Evolutionary conservation across 2,797 vertebrate genomes (phyloP), one percentile per base, ranked within the genome.

Genomic region (Coregonus sp.): DNA sequence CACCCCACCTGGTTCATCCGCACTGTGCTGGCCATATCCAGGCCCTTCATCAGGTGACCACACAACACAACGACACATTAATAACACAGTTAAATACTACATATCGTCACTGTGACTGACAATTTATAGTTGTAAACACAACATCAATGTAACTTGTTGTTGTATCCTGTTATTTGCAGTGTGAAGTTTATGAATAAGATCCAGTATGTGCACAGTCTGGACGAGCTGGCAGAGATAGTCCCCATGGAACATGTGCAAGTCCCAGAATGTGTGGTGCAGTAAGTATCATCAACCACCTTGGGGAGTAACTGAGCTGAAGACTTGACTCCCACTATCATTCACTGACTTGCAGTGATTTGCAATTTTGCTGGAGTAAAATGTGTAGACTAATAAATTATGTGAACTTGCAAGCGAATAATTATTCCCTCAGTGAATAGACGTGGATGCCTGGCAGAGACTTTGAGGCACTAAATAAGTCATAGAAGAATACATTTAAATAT

Each of bases 131-230:
- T 68, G 63, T 33, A 33, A 1, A 63, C 20, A 47, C 4, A 20
- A 20, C 37, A 37, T 68, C 5, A 15, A n/a, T 70, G 18, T 16
- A 4, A 33, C 14, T 63, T 73, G 0, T 1, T 31, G 31, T 47
- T 82, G 14, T 73, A 3, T 75, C 0, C 76, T 37, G 1, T 40
- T n/a, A 4, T 81, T 1, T 79, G 29, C 93, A 99, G 98, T 50
- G 96, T 99, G 90, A 99, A 99, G 89, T 99, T 99, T 78, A 97
- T 98, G 95, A 99, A 93, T 75, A 99, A 99, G 92, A 97, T 99
- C 91, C 97, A 96, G 87, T 99, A 99, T 0, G 96, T 99, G 47
- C 97, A 99, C 90, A 99, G 94, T 84, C 87, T 99, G 92, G 96
- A 98, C 75, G 97, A 98, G 4, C 89, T 99, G 89, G 96, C 96